Base-by-base conservation (phyloP, 2,888 invertebrate species). In the Strigamia maritima region DNA sequence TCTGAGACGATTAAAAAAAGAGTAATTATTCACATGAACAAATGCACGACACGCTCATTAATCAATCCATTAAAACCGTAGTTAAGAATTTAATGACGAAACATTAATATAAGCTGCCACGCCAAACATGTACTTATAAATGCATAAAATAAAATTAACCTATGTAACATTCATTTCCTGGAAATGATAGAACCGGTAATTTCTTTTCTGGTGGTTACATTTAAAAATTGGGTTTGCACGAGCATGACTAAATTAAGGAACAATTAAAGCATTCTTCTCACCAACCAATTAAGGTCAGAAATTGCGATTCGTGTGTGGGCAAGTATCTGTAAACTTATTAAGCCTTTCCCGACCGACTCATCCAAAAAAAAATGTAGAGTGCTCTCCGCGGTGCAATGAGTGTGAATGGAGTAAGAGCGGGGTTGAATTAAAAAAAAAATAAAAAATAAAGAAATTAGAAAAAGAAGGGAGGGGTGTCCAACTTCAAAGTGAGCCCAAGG, bases 81-180 rank as follows among this genome's bases (percentile, higher is more conserved):
- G 60, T 65, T 65, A 24, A 65, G 60, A 65, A 65, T 65, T 65
- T 65, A 65, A 65, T 65, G 60, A 65, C 60, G 60, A 65, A 65
- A 65, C 60, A 65, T 65, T 65, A 65, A 65, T 65, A 24, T 65
- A 65, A 24, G 22, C 60, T 65, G 60, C 60, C 60, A 65, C 22
- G 60, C 60, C 60, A 65, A 65, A 65, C 60, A 65, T 65, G 24
- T 65, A 65, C 60, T 65, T 65, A 65, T 65, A 65, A 22, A 65
- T 65, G 60, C 60, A 65, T 65, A 65, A 65, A 65, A 65, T 65
- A 65, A 65, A 65, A 65, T 65, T 65, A 65, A 65, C 60, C 60
- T 24, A 65, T 65, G 60, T 65, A 65, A 65, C 60, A 24, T 24
- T 65, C 60, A 65, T 65, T 65, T 65, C 60, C 60, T 65, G 60